Conservation (phyloP, 2,797 vertebrate species). For the Ctenopoma multispine region DNA sequence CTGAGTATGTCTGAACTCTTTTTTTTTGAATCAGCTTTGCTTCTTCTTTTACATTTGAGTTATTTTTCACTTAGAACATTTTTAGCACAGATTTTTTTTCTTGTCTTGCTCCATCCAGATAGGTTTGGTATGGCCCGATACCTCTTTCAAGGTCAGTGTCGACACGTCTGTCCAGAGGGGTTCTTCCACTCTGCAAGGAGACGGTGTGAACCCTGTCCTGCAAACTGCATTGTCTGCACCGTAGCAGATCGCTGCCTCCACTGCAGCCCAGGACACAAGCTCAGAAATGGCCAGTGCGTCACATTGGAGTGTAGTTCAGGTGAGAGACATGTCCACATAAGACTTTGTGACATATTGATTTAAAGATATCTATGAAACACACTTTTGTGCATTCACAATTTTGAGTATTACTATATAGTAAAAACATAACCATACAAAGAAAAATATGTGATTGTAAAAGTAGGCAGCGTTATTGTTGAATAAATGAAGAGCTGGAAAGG, state of each 20-base stretch:
- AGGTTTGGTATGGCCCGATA: slow-evolving; percentile 79
- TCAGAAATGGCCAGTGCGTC: slow-evolving; percentile 81
- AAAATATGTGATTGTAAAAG: neutral
- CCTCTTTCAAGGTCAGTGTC: slow-evolving; percentile 86
- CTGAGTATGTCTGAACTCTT: slow-evolving; percentile 32
- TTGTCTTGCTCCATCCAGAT: slow-evolving; percentile 78
- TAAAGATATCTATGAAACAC: neutral
- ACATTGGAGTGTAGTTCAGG: slow-evolving; percentile 85
- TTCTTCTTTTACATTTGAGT: neutral
- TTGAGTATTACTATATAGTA: neutral
- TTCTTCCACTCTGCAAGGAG: slow-evolving; percentile 77
- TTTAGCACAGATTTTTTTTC: neutral
- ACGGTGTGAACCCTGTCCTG: slow-evolving; percentile 84
- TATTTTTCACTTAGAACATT: neutral
- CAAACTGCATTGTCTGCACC: slow-evolving; percentile 86
- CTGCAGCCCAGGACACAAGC: slow-evolving; percentile 82
- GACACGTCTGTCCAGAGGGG: slow-evolving; percentile 85
- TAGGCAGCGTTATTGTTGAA: neutral
- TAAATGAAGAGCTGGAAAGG: slow-evolving; percentile 21
- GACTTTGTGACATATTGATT: neutral
- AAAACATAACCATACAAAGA: neutral
- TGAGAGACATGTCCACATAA: slow-evolving; percentile 65
- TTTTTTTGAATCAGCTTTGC: slow-evolving; percentile 11
- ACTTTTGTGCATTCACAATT: neutral
- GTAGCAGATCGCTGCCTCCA: slow-evolving; percentile 77